Evolutionary conservation across 2,797 vertebrate genomes (phyloP).

Genomic region (Gallinago nigripennis): DNA sequence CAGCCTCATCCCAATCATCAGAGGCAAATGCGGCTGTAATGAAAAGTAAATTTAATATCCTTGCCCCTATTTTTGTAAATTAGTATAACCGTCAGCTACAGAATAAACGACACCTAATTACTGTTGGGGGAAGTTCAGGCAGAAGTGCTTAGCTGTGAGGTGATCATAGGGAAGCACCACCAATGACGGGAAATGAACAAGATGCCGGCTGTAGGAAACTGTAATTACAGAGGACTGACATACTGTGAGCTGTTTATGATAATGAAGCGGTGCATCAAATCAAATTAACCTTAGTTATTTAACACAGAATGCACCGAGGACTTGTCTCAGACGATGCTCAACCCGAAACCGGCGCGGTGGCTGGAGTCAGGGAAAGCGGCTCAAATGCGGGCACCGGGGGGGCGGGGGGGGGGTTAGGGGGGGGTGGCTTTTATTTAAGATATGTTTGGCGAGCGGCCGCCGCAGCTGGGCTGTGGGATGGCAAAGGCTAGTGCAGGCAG

Average conservation of each 20-base stretch:
- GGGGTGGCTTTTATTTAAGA: background rate
- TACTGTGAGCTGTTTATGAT: slow-evolving; percentile 69
- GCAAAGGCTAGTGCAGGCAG: background rate
- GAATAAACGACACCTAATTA: slow-evolving; percentile 30
- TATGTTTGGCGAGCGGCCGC: rapidly evolving
- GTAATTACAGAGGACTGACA: slow-evolving; percentile 69
- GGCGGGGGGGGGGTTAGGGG: too few species aligned
- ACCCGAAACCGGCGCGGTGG: background rate
- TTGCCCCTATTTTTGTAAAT: slow-evolving; percentile 7
- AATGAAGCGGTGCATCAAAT: slow-evolving; percentile 74
- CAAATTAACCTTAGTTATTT: slow-evolving; percentile 73
- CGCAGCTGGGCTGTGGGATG: background rate
- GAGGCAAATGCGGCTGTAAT: background rate
- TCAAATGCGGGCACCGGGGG: background rate
- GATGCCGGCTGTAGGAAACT: slow-evolving; percentile 37
- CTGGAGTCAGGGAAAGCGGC: background rate
- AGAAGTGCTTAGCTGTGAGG: slow-evolving; percentile 9
- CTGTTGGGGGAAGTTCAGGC: background rate
- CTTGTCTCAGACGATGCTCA: slow-evolving; percentile 15
- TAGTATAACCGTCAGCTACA: background rate
- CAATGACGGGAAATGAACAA: background rate
- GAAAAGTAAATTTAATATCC: background rate
- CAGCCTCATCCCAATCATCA: background rate
- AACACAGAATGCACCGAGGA: slow-evolving; percentile 38
- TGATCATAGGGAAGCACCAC: slow-evolving; percentile 19